Base-by-base conservation (phyloP, 2,797 vertebrate genomes). In the Anisognathus igniventris region DNA sequence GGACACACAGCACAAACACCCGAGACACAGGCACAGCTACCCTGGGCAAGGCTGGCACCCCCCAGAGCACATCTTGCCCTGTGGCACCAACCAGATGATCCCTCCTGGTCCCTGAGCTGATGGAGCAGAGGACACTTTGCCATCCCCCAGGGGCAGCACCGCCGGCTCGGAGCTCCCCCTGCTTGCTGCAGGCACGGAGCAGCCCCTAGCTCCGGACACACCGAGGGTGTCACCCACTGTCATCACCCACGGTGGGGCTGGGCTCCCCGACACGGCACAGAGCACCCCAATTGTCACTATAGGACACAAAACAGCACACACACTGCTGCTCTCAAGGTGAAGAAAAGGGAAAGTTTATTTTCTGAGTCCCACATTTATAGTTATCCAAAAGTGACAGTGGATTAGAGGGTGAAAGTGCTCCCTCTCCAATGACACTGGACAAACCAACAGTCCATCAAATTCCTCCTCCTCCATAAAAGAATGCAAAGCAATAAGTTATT, bases 141-240 rank as follows among this genome's bases (percentile, higher is more conserved):
- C 2, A 1, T 25, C 5, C 74, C 47, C 28, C 8, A 7, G 31
- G n/a, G 10, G 62, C 51, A 7, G 37, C 37, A 37, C 37, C 37
- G 37, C 37, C 37, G 62, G 35, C 48, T 86, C 68, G 12, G 94
- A 93, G 87, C 88, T 93, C 83, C 91, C 87, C 75, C 91, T 92
- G 84, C 75, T 92, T 92, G 83, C 35, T 57, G 72, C 24, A 5
- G 54, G 27, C 35, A 20, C 54, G 3, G 47, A 14, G 14, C 7
- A 1, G 24, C 27, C 53, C 79, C n/a, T 4, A 37, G 48, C 42
- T 24, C 47, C 18, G 4, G 39, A n/a, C 54, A 12, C 28, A 4
- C 25, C 53, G 2, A 4, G 33, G 10, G 27, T 10, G 12, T 21
- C 67, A 22, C 40, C 35, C 82, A 1, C 3, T 22, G 50, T 4